phyloP scores from a whole-genome alignment of 1,140 invertebrate genomes.

The Propsilocerus akamusi region DNA sequence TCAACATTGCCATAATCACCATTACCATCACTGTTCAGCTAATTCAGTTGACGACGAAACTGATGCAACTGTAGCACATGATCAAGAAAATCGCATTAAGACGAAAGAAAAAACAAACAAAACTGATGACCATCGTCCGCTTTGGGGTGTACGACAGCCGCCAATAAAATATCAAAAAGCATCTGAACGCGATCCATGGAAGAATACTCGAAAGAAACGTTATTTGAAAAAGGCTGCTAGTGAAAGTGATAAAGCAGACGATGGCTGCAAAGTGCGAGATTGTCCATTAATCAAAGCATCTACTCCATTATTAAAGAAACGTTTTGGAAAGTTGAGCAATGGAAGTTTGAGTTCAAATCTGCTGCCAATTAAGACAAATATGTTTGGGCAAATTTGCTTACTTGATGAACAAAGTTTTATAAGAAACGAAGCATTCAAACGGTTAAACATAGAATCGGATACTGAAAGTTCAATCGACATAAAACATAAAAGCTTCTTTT shows the following conservation, averaged over 20 bases:
- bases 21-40: not conserved
- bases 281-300: not conserved
- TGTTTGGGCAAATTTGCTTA: not conserved
- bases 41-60: not conserved
- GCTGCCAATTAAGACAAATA: not conserved
- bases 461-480: not conserved
- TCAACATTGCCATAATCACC: not conserved
- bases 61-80: not conserved
- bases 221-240: not conserved
- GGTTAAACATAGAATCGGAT: not conserved
- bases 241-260: not conserved
- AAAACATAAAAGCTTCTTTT: not conserved
- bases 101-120: conserved; percentile 9
- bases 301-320: not conserved
- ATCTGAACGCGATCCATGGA: conserved; percentile 39
- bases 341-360: not conserved
- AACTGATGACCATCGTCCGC: conserved; percentile 24
- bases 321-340: not conserved
- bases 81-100: not conserved
- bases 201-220: not conserved
- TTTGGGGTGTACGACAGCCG: conserved; percentile 33
- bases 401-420: not conserved
- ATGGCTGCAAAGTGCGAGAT: not conserved
- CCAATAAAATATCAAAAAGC: conserved; percentile 39
- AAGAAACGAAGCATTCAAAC: not conserved